phyloP scores from a whole-genome alignment of 2,113 vertebrate species.

The Lamprotornis superbus region DNA sequence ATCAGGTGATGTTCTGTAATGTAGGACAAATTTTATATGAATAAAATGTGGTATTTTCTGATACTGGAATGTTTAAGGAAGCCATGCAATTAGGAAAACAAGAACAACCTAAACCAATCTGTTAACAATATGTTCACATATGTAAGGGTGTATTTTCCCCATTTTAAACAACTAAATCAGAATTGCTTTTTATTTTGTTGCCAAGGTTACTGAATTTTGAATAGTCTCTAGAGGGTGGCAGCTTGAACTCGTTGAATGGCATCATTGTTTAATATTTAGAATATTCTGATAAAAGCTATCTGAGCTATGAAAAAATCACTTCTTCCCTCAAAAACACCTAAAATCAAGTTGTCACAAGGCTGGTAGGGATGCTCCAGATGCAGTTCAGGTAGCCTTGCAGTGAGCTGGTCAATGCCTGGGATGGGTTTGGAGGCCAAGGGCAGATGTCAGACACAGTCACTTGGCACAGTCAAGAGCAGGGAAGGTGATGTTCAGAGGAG shows the following conservation, averaged over 20 bases:
- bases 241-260: background rate
- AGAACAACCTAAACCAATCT: background rate
- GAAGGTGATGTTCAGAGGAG: background rate
- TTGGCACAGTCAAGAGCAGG: background rate
- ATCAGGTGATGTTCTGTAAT: background rate
- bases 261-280: background rate
- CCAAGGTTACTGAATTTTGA: conserved; percentile 56
- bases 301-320: background rate
- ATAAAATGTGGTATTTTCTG: background rate
- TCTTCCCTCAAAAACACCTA: background rate
- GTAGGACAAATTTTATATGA: background rate
- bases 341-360: background rate
- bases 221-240: background rate
- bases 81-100: background rate
- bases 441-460: background rate
- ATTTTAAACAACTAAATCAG: background rate
- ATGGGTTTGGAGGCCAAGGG: background rate
- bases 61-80: background rate
- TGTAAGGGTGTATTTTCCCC: background rate
- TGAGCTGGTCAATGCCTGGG: background rate
- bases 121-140: conserved; percentile 13
- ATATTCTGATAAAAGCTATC: background rate
- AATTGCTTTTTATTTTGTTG: conserved; percentile 28
- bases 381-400: background rate
- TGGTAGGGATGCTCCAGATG: background rate